Base-by-base conservation (phyloP, 1,140 invertebrate species). In the Drosophila biarmipes region DNA sequence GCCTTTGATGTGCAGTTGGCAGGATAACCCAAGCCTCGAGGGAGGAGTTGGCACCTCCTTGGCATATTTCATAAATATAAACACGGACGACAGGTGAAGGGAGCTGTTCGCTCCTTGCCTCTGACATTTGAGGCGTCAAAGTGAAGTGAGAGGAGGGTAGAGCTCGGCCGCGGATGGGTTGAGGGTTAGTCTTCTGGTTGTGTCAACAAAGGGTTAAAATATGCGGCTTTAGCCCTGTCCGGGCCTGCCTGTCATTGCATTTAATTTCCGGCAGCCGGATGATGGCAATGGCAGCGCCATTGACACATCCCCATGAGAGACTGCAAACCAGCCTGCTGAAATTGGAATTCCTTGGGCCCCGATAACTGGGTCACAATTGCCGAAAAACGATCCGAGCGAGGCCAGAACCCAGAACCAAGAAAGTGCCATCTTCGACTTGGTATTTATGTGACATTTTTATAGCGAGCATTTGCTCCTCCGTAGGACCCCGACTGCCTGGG, bases 361-460 rank as follows among this genome's bases (percentile, higher is more conserved):
- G n/a, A 43, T 56, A 86, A 87, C 55, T 86, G 69, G 81, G 81
- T 86, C 81, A 87, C 68, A 74, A 75, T 48, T 66, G 45, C 56
- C 72, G 45, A 74, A 66, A 61, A 67, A 49, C 58, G 63, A 51
- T 53, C 55, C 66, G 56, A 76, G 52, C n/a, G n/a, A n/a, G n/a
- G n/a, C n/a, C n/a, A n/a, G n/a, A n/a, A n/a, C n/a, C n/a, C n/a
- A 63, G 21, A 48, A 53, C 54, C 63, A 69, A 43, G 59, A 45
- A 57, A 58, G 62, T 56, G 73, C 43, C 52, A 75, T 87, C 78
- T 78, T 87, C 55, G 81, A 54, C 78, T 73, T 86, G 67, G 78
- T 85, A 85, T 85, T 89, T 89, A 84, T 87, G 79, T 87, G 82
- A 84, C 82, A 89, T 79, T 87, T 87, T 87, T 87, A 87, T 78